Evolutionary conservation across 2,888 invertebrate genomes (phyloP).

Genomic region (Drosophila recens): DNA sequence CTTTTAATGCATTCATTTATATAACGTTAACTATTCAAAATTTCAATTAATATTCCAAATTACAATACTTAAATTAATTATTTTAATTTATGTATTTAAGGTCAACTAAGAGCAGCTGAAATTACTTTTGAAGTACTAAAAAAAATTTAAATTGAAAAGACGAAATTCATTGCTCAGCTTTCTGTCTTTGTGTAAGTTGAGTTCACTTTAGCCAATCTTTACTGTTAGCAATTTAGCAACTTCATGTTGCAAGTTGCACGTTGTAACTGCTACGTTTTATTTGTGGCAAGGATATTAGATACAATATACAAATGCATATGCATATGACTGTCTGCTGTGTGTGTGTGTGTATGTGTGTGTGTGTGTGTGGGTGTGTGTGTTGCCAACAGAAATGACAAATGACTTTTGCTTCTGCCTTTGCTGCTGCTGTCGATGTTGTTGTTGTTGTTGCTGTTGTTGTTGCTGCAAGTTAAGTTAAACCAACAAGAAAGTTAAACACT

Average conservation of each 20-base stretch:
- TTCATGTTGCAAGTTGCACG: conserved; percentile 21
- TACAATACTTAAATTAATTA: too few species aligned
- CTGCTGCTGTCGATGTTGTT: conserved; percentile 1
- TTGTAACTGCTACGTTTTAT: conserved; percentile 19
- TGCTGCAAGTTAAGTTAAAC: conserved; percentile 77
- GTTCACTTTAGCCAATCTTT: not conserved
- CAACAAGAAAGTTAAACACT: conserved; percentile 81
- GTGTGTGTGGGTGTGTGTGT: conserved; percentile 43
- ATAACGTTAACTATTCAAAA: too few species aligned
- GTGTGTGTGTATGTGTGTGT: conserved; percentile 13
- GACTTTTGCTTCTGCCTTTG: conserved; percentile 73
- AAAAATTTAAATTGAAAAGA: not conserved
- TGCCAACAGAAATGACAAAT: conserved; percentile 79
- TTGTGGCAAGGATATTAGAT: conserved; percentile 30
- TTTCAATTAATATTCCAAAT: too few species aligned
- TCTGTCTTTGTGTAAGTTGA: not conserved
- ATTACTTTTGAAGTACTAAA: too few species aligned
- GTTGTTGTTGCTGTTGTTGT: conserved; percentile 35
- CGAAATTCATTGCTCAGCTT: not conserved
- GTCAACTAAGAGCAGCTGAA: too few species aligned
- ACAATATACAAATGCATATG: conserved; percentile 43
- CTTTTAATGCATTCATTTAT: too few species aligned
- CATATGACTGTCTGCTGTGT: conserved; percentile 18
- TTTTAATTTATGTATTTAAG: too few species aligned
- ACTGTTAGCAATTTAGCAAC: conserved; percentile 11